Conservation (phyloP, 2,113 vertebrate species). For the Chloebia gouldiae region DNA sequence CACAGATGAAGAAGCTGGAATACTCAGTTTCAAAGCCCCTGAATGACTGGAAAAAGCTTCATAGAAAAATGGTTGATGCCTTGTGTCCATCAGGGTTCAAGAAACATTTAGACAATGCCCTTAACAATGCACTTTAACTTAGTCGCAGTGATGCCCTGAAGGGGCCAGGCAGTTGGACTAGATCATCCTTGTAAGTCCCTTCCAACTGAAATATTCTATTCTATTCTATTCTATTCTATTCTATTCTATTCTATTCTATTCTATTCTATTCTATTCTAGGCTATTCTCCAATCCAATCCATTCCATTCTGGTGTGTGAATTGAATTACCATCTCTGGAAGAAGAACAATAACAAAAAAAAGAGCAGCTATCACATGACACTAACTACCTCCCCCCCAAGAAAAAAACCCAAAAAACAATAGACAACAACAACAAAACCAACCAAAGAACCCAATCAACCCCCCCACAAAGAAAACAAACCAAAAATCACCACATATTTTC, state of each 20-base stretch:
- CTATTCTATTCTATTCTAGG: neutral
- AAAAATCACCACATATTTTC: neutral
- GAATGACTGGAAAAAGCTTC: neutral
- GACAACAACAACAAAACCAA: neutral
- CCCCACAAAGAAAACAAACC: neutral
- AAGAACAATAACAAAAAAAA: neutral
- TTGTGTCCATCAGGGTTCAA: neutral
- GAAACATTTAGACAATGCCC: neutral
- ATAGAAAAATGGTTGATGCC: neutral
- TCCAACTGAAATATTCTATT: neutral
- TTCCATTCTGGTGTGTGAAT: too few relatives aligned
- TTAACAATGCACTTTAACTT: neutral
- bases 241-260: neutral
- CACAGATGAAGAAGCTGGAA: rapidly evolving
- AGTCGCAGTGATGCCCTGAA: neutral
- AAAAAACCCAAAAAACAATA: too few relatives aligned
- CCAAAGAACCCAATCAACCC: rapidly evolving
- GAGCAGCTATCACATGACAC: neutral
- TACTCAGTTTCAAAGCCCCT: neutral
- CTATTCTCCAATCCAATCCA: neutral
- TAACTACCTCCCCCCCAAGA: rapidly evolving
- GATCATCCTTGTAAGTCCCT: rapidly evolving
- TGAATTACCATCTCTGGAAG: neutral
- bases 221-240: neutral
- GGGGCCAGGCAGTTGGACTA: neutral